phyloP scores from a whole-genome alignment of 2,888 invertebrate genomes.

The Tenthredo scrophulariae region DNA sequence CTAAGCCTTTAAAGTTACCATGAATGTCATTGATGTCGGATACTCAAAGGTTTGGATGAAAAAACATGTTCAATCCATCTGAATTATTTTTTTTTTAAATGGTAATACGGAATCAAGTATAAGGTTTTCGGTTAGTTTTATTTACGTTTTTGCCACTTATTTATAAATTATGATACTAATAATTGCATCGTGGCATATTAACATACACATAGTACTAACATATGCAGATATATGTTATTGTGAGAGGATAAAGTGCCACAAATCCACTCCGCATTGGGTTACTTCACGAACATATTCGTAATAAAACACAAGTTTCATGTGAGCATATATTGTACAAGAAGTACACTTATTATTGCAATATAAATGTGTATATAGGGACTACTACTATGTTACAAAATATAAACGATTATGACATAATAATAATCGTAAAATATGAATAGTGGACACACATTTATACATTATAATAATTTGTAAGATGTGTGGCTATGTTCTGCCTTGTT shows the following conservation, averaged over 20 bases:
- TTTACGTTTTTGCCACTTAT: neutral
- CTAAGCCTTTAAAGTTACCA: neutral
- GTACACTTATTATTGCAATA: slow-evolving; percentile 75
- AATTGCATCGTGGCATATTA: slow-evolving; percentile 24
- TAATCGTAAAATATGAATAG: slow-evolving; percentile 66
- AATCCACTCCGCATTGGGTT: slow-evolving; percentile 31
- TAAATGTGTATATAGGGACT: slow-evolving; percentile 77
- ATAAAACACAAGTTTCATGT: slow-evolving; percentile 52
- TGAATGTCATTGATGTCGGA: neutral
- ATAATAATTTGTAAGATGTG: slow-evolving; percentile 67
- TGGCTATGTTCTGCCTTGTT: slow-evolving; percentile 70
- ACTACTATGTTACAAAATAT: slow-evolving; percentile 68
- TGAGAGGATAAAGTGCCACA: neutral
- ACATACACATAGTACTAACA: neutral
- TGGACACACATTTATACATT: slow-evolving; percentile 55
- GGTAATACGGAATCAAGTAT: neutral
- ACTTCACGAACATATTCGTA: slow-evolving; percentile 52
- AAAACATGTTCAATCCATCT: neutral
- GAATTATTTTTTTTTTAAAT: neutral
- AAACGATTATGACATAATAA: slow-evolving; percentile 68
- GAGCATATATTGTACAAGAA: slow-evolving; percentile 52
- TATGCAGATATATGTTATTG: neutral
- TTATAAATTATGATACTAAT: slow-evolving; percentile 12
- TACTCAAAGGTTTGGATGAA: neutral
- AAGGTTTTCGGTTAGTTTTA: neutral